phyloP scores from a whole-genome alignment of 2,797 vertebrate species.

The Callimico goeldii region DNA sequence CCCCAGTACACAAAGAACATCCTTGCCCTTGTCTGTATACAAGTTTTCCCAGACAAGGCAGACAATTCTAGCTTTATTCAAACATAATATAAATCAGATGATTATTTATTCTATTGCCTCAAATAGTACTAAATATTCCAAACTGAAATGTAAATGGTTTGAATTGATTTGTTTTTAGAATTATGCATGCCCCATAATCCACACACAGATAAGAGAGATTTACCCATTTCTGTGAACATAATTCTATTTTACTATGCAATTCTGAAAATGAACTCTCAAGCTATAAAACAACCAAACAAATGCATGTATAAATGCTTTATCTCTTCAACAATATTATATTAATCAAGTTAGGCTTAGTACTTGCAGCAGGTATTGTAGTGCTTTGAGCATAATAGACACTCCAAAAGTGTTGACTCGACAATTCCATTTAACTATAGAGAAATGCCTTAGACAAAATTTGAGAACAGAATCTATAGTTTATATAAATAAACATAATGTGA shows the following conservation, averaged over 20 bases:
- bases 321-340: neutral
- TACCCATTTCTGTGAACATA: constrained; percentile 7
- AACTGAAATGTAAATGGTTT: constrained; percentile 31
- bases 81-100: neutral
- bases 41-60: neutral
- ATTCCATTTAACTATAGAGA: neutral
- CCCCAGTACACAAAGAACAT: neutral
- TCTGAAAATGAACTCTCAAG: constrained; percentile 49
- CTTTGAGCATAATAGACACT: neutral
- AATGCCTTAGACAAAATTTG: neutral
- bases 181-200: neutral
- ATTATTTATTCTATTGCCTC: constrained; percentile 40
- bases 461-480: neutral
- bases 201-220: constrained; percentile 41
- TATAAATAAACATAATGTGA: neutral
- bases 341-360: neutral
- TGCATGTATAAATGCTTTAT: constrained; percentile 38
- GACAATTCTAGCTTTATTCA: neutral
- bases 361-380: neutral
- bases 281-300: constrained; percentile 56
- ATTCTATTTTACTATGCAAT: constrained; percentile 45
- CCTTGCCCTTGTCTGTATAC: neutral
- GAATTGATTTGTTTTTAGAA: constrained; percentile 41
- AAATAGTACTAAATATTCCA: constrained; percentile 45
- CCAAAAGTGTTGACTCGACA: neutral